Conservation (phyloP, 2,113 vertebrate genomes). For the Scomber colias region DNA sequence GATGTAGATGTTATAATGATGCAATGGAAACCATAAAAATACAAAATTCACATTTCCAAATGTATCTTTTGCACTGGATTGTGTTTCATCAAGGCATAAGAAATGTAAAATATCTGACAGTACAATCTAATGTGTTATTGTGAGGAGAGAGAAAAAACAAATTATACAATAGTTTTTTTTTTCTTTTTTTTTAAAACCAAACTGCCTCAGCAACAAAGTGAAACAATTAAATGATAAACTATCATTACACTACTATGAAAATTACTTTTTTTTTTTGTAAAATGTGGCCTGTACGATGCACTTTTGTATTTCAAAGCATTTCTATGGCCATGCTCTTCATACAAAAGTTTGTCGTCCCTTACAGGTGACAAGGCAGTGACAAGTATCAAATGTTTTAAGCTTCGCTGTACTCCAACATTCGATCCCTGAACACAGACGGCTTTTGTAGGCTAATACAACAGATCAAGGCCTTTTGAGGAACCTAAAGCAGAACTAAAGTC, state of each 20-base stretch:
- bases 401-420: conserved; percentile 52
- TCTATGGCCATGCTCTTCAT: conserved; percentile 60
- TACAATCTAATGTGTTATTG: conserved; percentile 66
- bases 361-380: conserved; percentile 74
- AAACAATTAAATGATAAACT: conserved; percentile 69
- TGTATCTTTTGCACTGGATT: conserved; percentile 38
- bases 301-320: conserved; percentile 62
- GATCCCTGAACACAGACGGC: conserved; percentile 62
- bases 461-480: conserved; percentile 58
- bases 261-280: conserved; percentile 23
- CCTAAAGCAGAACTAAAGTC: conserved; percentile 70
- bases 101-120: conserved; percentile 66
- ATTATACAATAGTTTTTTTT: conserved; percentile 70
- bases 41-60: conserved; percentile 53
- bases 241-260: conserved; percentile 63
- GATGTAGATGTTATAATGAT: conserved; percentile 29
- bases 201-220: conserved; percentile 72
- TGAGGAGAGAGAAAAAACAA: conserved; percentile 56
- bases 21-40: conserved; percentile 43
- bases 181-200: conserved; percentile 34
- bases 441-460: conserved; percentile 67
- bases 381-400: conserved; percentile 46
- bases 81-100: conserved; percentile 63
- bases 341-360: conserved; percentile 57
- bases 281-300: conserved; percentile 70